Evolutionary conservation across 2,888 invertebrate species (phyloP), one percentile per base, ranked within the genome.

Genomic region (Dexiosoma caninum): DNA sequence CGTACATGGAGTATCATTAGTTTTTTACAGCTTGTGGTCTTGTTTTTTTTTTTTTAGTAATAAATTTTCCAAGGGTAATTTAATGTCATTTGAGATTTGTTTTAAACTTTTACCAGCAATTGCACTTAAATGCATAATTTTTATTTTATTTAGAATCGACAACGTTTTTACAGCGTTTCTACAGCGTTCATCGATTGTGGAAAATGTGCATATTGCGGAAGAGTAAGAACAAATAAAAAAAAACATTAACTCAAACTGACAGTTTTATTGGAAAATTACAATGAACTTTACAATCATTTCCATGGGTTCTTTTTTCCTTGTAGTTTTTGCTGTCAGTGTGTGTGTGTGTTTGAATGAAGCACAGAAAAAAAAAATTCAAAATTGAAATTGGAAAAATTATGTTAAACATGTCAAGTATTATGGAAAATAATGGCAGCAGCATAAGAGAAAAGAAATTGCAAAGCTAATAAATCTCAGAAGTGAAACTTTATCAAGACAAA

Each of bases 11-110:
- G 42, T 49, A 53, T 53, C 27, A 69, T 60, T 60, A 71, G 30
- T 57, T 62, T 27, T 57, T 37, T 66, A n/a, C 21, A 55, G 35
- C 55, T 64, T 77, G 70, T 49, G 70, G 62, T 70, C 37, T 44
- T 60, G 53, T 40, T 53, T 44, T 42, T 62, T 4, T 40, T 53
- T 44, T 42, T 62, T 4, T 53, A 66, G 77, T 83, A 57, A 55
- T 81, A 81, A 81, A 72, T 81, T 72, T 77, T 81, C 81, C 81
- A 77, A 81, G 81, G 81, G 81, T 77, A 81, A 81, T 82, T 83
- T 79, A 72, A 69, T 77, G 72, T 72, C 72, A 82, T 72, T 79
- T 57, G 67, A 78, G 71, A 75, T 82, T 75, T 82, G 71, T 82
- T 66, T 71, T 32, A 78, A 72, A 81, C 82, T 82, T n/a, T 74